Conservation (phyloP, 2,797 vertebrate species). For the Manis javanica region DNA sequence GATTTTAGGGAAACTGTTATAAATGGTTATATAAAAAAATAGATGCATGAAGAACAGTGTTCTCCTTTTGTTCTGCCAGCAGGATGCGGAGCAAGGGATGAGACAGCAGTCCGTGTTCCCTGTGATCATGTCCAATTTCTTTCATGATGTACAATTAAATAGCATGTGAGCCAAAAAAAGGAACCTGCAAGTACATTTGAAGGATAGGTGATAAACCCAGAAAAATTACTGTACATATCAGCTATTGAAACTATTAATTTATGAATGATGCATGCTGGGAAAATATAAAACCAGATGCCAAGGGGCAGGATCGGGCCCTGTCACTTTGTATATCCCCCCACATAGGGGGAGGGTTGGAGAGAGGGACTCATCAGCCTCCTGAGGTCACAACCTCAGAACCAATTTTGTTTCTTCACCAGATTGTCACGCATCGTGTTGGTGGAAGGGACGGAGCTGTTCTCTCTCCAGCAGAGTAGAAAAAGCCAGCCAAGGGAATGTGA, state of each 20-base stretch:
- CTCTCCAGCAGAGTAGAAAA: not conserved
- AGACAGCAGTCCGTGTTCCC: not conserved
- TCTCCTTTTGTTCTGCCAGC: not conserved
- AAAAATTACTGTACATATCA: not conserved
- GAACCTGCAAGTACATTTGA: not conserved
- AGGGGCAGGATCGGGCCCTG: not conserved
- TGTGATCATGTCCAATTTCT: not conserved
- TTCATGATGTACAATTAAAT: conserved; percentile 1
- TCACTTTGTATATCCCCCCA: not conserved
- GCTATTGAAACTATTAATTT: not conserved
- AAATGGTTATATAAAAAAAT: not conserved
- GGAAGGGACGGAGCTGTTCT: not conserved
- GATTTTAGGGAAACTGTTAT: not conserved
- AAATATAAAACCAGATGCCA: not conserved
- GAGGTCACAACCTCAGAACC: not conserved
- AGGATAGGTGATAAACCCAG: not conserved
- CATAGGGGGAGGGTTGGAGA: too few species aligned
- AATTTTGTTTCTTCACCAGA: conserved; percentile 64
- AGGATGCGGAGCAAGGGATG: not conserved
- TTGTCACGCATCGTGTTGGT: not conserved
- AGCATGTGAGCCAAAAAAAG: not conserved
- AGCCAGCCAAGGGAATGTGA: not conserved
- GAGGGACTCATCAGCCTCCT: not conserved
- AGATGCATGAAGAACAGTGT: not conserved
- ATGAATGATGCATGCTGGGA: not conserved